These are phyloP conservation scores for Pseudorhiza aurosa DNA, from an alignment of 30 jellyfish, hydroid and myxozoan genomes.

Conservation along the genomic window DNA sequence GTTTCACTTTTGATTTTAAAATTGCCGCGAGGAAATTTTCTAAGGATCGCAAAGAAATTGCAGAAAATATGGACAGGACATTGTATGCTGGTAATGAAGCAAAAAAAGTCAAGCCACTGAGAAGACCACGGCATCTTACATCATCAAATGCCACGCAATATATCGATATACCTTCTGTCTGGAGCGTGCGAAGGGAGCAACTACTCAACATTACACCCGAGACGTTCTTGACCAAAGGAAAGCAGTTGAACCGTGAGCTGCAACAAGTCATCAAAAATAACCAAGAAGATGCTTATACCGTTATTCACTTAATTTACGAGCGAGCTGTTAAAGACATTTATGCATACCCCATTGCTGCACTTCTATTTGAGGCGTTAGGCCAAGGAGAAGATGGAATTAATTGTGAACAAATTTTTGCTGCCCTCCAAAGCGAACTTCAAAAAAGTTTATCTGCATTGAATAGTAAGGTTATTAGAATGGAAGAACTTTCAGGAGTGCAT, in stretches of 20 bases:
- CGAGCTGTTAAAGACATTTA: conserved; percentile 50
- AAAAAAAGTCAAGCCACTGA: not conserved
- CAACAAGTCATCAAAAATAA: conserved; percentile 25
- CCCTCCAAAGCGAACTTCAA: conserved; percentile 59
- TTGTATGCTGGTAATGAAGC: not conserved
- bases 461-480: conserved; percentile 18
- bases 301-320: conserved; percentile 40
- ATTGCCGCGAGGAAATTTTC: too few species aligned
- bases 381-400: conserved; percentile 2
- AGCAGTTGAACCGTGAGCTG: conserved; percentile 12
- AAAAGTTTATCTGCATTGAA: conserved; percentile 27
- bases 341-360: conserved; percentile 70
- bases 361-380: conserved; percentile 71
- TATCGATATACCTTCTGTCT: not conserved
- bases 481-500: conserved; percentile 32
- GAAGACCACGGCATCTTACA: not conserved
- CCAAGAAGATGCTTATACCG: conserved; percentile 4
- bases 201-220: conserved; percentile 7
- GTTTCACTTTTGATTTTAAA: too few species aligned
- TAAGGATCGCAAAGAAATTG: too few species aligned
- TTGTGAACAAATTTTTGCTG: conserved; percentile 40
- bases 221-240: conserved; percentile 20
- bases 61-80: too few species aligned
- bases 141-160: conserved; percentile 3
- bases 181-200: conserved; percentile 40